phyloP scores from a whole-genome alignment of 2,113 vertebrate species.

The Pygoscelis antarcticus region DNA sequence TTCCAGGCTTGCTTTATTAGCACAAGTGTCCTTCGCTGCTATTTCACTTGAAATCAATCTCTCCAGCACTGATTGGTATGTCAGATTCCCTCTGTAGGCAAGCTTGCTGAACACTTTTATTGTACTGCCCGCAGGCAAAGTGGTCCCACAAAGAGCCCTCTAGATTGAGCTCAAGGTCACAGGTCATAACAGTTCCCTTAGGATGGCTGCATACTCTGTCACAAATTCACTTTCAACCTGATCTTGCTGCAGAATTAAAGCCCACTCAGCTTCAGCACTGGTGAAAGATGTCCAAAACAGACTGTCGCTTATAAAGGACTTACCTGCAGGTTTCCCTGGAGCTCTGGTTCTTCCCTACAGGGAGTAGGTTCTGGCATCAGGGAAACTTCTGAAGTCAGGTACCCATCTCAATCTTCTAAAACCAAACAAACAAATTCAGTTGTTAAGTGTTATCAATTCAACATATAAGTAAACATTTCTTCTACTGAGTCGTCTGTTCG shows the following conservation, averaged over 20 bases:
- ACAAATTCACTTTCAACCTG: slow-evolving; percentile 9
- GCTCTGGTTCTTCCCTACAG: neutral
- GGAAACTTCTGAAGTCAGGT: neutral
- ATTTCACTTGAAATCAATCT: slow-evolving; percentile 51
- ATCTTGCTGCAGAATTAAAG: neutral
- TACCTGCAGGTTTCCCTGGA: neutral
- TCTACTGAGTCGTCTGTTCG: fast-evolving
- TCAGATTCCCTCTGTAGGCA: slow-evolving; percentile 55
- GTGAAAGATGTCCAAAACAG: neutral
- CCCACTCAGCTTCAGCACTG: neutral
- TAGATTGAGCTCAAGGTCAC: slow-evolving; percentile 53
- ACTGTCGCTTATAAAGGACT: neutral
- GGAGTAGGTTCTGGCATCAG: neutral
- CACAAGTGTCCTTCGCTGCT: slow-evolving; percentile 51
- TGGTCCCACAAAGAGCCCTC: slow-evolving; percentile 42
- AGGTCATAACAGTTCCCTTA: slow-evolving; percentile 32
- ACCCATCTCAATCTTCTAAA: neutral
- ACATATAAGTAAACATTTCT: neutral
- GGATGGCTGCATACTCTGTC: neutral
- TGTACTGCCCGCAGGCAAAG: slow-evolving; percentile 27
- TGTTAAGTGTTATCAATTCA: neutral
- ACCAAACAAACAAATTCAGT: neutral
- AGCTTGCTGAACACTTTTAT: slow-evolving; percentile 33
- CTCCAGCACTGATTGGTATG: slow-evolving; percentile 53
- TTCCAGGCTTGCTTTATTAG: slow-evolving; percentile 32